A percentile compares a stretch with the other conserved stretches of the same genome.
Evolutionary conservation across 2,113 vertebrate species (phyloP).

Genomic region (Pelecanus crispus): DNA sequence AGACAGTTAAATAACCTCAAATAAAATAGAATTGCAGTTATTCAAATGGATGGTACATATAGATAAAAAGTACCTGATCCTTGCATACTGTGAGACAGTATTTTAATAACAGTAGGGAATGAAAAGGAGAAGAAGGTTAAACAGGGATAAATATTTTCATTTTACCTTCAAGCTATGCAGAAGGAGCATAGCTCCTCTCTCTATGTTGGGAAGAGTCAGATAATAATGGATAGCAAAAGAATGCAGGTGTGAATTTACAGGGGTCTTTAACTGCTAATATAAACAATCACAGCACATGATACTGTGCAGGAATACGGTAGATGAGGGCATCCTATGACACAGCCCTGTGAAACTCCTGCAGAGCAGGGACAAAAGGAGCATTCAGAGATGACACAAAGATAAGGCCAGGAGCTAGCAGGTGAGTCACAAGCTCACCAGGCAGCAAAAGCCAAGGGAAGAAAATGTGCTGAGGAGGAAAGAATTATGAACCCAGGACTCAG

Average conservation of each 20-base stretch:
- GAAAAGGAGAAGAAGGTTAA: slow-evolving; percentile 22
- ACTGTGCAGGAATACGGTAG: neutral
- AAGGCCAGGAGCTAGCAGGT: neutral
- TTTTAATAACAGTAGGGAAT: slow-evolving; percentile 1
- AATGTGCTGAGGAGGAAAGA: neutral
- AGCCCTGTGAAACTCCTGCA: neutral
- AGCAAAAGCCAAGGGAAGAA: neutral
- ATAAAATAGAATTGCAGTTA: slow-evolving; percentile 30
- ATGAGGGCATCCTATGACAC: neutral
- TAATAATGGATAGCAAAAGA: neutral
- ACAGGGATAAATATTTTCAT: neutral
- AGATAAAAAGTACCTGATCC: slow-evolving; percentile 6
- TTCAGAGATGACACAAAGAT: neutral
- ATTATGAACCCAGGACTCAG: neutral
- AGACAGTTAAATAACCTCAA: slow-evolving; percentile 44
- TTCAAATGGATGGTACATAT: slow-evolving; percentile 15
- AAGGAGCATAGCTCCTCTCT: neutral
- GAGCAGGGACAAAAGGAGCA: neutral
- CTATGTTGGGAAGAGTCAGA: neutral
- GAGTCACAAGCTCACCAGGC: neutral
- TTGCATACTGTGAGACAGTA: neutral
- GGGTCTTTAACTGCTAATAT: neutral
- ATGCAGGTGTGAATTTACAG: neutral
- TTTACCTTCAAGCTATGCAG: neutral
- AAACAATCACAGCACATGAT: neutral